A percentile compares a stretch with the other conserved stretches of the same genome.
phyloP scores from a whole-genome alignment of 1,140 invertebrate species.

The Ridgeia piscesae region DNA sequence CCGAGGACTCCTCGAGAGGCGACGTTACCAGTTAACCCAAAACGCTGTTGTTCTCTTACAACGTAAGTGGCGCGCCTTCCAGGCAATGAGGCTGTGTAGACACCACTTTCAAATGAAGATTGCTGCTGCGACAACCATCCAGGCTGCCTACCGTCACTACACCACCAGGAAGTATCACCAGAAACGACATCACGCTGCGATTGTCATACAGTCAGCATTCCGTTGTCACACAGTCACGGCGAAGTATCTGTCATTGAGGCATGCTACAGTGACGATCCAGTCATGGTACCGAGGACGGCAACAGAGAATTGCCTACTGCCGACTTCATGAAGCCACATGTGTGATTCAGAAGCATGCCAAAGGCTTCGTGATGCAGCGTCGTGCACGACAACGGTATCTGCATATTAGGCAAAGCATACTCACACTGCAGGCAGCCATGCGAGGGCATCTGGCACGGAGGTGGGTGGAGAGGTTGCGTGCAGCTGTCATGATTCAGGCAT shows the following conservation, averaged over 20 bases:
- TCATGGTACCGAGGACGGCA: constrained; percentile 23
- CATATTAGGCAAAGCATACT: neutral
- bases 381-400: neutral
- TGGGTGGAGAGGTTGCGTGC: neutral
- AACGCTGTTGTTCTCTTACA: neutral
- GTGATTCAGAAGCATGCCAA: neutral
- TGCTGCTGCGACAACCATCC: constrained; percentile 14
- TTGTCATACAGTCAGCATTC: constrained; percentile 43
- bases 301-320: constrained; percentile 12
- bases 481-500: constrained; percentile 35
- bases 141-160: neutral
- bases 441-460: constrained; percentile 5
- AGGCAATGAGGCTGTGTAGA: neutral
- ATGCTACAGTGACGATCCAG: constrained; percentile 38
- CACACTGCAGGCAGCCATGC: neutral
- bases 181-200: constrained; percentile 41
- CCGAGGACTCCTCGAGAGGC: neutral
- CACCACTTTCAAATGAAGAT: neutral
- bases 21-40: neutral
- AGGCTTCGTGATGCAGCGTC: neutral
- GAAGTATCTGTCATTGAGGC: constrained; percentile 17
- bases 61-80: neutral
- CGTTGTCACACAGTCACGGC: constrained; percentile 27
- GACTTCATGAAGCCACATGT: neutral
- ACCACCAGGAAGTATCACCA: constrained; percentile 25